Conservation (phyloP, 23 tunicate species). For the Phallusia fumigata region DNA sequence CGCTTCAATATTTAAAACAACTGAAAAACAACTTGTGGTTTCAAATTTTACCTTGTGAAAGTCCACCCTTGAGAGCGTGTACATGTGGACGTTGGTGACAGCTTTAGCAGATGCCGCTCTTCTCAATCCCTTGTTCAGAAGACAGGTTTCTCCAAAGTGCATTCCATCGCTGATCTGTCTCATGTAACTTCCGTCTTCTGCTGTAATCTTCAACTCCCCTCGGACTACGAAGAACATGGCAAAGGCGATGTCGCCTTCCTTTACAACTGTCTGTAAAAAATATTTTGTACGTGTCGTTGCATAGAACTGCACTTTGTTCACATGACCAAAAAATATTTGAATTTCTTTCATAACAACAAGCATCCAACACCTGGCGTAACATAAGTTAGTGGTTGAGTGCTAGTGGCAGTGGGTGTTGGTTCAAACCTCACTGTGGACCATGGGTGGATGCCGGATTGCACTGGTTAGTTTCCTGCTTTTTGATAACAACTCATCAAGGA, state of each 20-base stretch:
- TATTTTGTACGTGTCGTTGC: neutral
- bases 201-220: constrained; percentile 39
- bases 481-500: no score
- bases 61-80: constrained; percentile 47
- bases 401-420: no score
- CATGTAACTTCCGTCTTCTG: constrained; percentile 21
- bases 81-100: constrained; percentile 47
- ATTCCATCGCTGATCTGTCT: constrained; percentile 66
- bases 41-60: constrained; percentile 20
- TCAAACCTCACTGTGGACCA: no score
- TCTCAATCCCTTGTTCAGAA: constrained; percentile 43
- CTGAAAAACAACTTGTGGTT: no score
- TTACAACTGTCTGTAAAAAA: constrained; percentile 37
- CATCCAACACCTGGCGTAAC: no score
- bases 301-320: no score
- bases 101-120: constrained; percentile 73
- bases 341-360: no score
- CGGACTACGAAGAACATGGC: constrained; percentile 67
- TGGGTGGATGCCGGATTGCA: no score
- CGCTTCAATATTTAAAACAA: no score
- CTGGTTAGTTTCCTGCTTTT: no score
- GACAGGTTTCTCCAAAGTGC: constrained; percentile 86
- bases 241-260: constrained; percentile 46
- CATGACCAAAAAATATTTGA: no score
- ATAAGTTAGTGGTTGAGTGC: no score